Conservation (phyloP, 2,797 vertebrate genomes). For the Dromococcyx pavoninus region DNA sequence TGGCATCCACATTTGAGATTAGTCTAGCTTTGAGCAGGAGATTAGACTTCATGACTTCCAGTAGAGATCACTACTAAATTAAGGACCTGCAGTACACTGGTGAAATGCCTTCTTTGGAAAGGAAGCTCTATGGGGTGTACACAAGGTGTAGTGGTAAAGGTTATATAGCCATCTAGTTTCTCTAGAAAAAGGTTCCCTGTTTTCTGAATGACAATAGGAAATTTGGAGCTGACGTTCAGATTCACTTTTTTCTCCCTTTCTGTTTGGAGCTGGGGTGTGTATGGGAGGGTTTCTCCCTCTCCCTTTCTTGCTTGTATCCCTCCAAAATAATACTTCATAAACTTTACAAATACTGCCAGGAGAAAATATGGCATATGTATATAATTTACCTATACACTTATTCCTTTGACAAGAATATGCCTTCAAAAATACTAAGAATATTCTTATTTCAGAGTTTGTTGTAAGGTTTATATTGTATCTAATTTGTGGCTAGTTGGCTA, state of each 20-base stretch:
- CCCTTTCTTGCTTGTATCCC: background rate
- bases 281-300: background rate
- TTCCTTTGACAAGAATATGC: background rate
- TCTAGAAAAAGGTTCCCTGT: background rate
- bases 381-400: background rate
- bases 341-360: conserved; percentile 24
- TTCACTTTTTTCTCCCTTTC: background rate
- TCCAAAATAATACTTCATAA: conserved; percentile 24
- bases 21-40: background rate
- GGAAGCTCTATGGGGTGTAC: background rate
- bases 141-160: background rate
- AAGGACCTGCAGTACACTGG: background rate
- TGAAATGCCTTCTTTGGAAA: background rate
- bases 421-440: background rate
- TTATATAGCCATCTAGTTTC: background rate
- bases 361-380: background rate
- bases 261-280: background rate
- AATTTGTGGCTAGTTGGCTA: background rate
- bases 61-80: background rate
- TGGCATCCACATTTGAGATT: background rate
- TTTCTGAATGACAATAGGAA: background rate
- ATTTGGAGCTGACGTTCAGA: background rate
- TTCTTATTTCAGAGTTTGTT: background rate
- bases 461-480: conserved; percentile 2
- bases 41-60: background rate